These are phyloP conservation scores for Dasyornis broadbenti DNA, from an alignment of 2,113 vertebrate genomes.

Conservation along the genomic window DNA sequence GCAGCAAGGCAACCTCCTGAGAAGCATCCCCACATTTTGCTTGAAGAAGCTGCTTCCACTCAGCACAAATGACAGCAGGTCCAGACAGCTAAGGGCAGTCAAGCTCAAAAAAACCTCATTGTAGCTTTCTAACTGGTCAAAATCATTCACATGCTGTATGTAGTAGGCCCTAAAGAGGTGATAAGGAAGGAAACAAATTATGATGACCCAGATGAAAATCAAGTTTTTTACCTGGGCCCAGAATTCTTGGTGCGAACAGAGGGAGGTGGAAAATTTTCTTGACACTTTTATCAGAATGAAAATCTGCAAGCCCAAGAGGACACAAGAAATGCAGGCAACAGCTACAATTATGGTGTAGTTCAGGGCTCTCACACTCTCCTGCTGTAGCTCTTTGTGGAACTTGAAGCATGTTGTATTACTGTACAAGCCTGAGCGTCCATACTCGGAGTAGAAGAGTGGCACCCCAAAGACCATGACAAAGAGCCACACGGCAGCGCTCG, in stretches of 20 bases:
- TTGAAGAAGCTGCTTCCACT: slow-evolving; percentile 66
- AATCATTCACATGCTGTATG: background rate
- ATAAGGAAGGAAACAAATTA: slow-evolving; percentile 85
- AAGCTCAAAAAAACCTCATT: slow-evolving; percentile 88
- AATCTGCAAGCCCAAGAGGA: slow-evolving; percentile 73
- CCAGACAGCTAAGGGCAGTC: slow-evolving; percentile 85
- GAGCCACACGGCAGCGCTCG: slow-evolving; percentile 76
- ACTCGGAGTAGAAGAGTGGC: slow-evolving; percentile 53
- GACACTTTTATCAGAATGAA: slow-evolving; percentile 68
- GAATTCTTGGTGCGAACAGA: slow-evolving; percentile 82
- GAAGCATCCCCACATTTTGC: slow-evolving; percentile 38
- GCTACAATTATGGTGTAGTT: slow-evolving; percentile 73
- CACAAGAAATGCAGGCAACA: slow-evolving; percentile 48
- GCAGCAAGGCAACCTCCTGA: slow-evolving; percentile 39
- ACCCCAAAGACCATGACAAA: slow-evolving; percentile 64
- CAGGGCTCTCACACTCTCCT: background rate
- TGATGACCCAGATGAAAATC: slow-evolving; percentile 81
- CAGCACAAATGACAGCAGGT: slow-evolving; percentile 75
- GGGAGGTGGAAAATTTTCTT: slow-evolving; percentile 49
- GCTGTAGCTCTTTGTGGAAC: slow-evolving; percentile 67
- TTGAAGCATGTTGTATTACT: slow-evolving; percentile 66
- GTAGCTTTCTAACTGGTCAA: background rate
- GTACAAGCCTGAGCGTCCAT: slow-evolving; percentile 56
- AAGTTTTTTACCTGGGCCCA: slow-evolving; percentile 86
- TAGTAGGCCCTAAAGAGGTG: slow-evolving; percentile 84